Conservation (phyloP, 2,797 vertebrate species). For the Lemur catta region DNA sequence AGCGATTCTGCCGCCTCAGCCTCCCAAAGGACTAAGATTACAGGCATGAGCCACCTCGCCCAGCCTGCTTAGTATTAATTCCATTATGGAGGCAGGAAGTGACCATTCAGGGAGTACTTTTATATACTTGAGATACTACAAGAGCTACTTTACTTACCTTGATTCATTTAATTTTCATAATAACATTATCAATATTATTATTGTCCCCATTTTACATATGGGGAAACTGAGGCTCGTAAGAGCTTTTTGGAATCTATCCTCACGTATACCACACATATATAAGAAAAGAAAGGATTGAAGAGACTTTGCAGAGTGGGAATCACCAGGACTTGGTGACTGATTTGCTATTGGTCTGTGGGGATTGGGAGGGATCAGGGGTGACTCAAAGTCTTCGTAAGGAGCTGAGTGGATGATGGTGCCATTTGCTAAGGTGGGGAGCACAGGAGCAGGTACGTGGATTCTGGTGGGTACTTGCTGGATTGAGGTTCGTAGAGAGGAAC, state of each 20-base stretch:
- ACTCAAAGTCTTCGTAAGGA: conserved; percentile 2
- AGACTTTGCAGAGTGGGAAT: background rate
- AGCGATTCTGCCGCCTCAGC: background rate
- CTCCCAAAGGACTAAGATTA: background rate
- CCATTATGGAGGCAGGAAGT: background rate
- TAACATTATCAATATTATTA: background rate
- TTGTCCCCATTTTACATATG: background rate
- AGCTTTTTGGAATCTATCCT: background rate
- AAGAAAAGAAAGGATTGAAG: background rate
- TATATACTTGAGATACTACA: background rate
- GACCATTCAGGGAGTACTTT: background rate
- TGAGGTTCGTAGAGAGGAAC: background rate
- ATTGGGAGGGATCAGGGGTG: background rate
- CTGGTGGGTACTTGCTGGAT: background rate
- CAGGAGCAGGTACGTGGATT: background rate
- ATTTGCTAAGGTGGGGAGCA: background rate
- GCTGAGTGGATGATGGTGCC: background rate
- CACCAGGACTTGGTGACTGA: background rate
- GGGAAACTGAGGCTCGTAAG: background rate
- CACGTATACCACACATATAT: background rate
- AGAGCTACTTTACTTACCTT: background rate
- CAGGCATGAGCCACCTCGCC: background rate
- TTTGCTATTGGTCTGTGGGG: background rate
- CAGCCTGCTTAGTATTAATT: background rate
- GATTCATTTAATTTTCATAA: conserved; percentile 6